Evolutionary conservation across 2,797 vertebrate genomes (phyloP), one percentile per base, ranked within the genome.

Genomic region (Psittacula derbiana): DNA sequence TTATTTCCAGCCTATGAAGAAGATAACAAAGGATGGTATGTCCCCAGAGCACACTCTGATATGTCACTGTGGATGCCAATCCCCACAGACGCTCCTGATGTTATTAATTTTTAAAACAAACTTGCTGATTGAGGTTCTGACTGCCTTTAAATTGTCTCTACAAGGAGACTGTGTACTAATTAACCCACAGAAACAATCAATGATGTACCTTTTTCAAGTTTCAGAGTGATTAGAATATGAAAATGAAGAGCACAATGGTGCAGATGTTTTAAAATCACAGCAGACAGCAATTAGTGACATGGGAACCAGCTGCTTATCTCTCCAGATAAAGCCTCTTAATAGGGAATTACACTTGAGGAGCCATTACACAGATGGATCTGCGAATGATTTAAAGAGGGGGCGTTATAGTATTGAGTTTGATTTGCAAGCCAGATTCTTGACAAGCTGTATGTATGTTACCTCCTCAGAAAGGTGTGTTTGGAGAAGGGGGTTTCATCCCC

Each of bases 201-300:
- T 95, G 97, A 97, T 98, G 97, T 97, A 97, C 97, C 96, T 97
- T 98, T 98, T 98, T 98, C 97, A 98, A 98, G 96, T 98, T 98
- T 98, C 98, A 96, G 97, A 96, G 94, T 97, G 98, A 98, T 98
- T 98, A 98, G 97, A 98, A 98, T 98, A 98, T 98, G 98, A 98
- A 98, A 98, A 98, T 98, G 97, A 98, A 98, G 97, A 97, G 95
- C 97, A 98, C 98, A 98, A 98, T 98, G 92, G 97, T 98, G 97
- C 98, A 98, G 98, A 98, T 98, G 98, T 98, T 98, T 98, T 98
- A 98, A 98, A 98, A 98, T 98, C 98, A 98, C 98, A 98, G 98
- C 98, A 98, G 98, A 98, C 97, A 98, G 97, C 98, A 98, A 98
- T 98, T 98, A 98, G 97, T 98, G 97, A 98, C 98, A 97, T 97